These are phyloP conservation scores for Mallotus villosus DNA, from an alignment of 2,797 vertebrate genomes.

Conservation along the genomic window DNA sequence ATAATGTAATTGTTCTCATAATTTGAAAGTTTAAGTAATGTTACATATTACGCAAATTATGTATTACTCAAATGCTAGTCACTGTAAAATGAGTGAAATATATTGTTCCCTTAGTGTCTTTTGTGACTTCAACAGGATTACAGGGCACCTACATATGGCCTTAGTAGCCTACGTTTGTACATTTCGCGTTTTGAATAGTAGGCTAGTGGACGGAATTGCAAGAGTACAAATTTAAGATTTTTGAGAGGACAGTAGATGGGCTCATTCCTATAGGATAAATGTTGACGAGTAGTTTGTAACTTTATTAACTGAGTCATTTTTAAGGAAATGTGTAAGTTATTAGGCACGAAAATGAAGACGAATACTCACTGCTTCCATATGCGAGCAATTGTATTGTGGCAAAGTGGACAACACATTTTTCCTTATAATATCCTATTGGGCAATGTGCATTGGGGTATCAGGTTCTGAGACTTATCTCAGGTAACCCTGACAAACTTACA, in stretches of 20 bases:
- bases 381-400: no score
- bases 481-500: slow-evolving; percentile 46
- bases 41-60: no score
- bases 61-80: no score
- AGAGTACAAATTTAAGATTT: no score
- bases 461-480: slow-evolving; percentile 62
- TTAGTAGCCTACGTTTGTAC: neutral
- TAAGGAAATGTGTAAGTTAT: no score
- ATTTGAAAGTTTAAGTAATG: neutral
- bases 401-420: neutral
- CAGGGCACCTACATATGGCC: neutral
- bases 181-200: neutral
- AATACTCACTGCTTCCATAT: no score
- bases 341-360: no score
- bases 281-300: no score
- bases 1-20: slow-evolving; percentile 23
- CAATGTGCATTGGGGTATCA: slow-evolving; percentile 56
- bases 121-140: neutral
- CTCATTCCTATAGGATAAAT: neutral
- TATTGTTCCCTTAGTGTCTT: neutral
- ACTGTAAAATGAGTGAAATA: slow-evolving; percentile 6
- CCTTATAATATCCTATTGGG: neutral
- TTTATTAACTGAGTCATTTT: no score
- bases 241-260: neutral
- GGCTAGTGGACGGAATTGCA: neutral